phyloP scores from a whole-genome alignment of 2,888 invertebrate genomes.

The Linnaemya vulpina region DNA sequence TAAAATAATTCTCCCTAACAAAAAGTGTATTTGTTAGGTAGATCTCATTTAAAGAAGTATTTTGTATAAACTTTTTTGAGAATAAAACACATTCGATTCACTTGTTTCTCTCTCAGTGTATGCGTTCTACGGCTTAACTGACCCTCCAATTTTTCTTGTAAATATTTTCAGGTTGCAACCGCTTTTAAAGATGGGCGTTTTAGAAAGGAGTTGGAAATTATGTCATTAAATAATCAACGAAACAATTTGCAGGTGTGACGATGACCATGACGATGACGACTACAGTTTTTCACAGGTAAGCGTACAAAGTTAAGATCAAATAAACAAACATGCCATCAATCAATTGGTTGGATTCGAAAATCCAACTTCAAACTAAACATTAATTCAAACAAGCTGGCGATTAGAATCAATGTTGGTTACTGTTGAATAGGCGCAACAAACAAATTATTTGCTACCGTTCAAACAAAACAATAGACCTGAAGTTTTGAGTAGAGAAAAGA shows the following conservation, averaged over 20 bases:
- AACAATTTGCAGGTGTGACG: constrained; percentile 71
- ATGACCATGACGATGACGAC: not conserved
- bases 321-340: constrained; percentile 15
- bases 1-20: no score
- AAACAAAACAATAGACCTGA: constrained; percentile 25
- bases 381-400: constrained; percentile 21
- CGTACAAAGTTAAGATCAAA: constrained; percentile 17
- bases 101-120: constrained; percentile 14
- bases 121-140: not conserved
- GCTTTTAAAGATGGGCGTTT: constrained; percentile 64
- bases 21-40: not conserved
- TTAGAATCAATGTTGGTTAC: constrained; percentile 17
- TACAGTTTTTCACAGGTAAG: constrained; percentile 44
- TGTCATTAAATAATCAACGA: constrained; percentile 69
- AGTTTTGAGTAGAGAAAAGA: not conserved
- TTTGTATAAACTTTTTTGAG: not conserved
- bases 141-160: not conserved
- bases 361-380: not conserved
- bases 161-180: constrained; percentile 15
- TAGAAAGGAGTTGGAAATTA: constrained; percentile 67
- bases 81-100: not conserved
- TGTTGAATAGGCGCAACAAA: constrained; percentile 5
- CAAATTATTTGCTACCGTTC: constrained; percentile 65
- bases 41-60: not conserved
- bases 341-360: constrained; percentile 13